A percentile compares a stretch with the other conserved stretches of the same genome.
These are phyloP conservation scores for Euproctis similis DNA, from an alignment of 2,888 invertebrate genomes.

Conservation along the genomic window DNA sequence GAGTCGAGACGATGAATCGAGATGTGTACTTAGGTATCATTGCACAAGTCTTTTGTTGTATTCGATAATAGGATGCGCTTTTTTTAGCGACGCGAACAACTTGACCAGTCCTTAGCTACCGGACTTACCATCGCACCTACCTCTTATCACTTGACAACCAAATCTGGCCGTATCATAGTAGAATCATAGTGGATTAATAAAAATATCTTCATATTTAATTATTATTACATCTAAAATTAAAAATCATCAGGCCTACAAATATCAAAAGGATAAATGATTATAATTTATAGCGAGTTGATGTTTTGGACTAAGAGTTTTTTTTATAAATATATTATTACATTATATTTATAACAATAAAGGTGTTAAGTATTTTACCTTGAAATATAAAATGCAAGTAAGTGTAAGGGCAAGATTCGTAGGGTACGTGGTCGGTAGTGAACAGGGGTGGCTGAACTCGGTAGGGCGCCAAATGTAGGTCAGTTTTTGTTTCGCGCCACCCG, in stretches of 20 bases:
- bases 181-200: too few species aligned
- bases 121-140: too few species aligned
- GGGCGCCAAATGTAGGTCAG: constrained; percentile 74
- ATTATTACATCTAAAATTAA: too few species aligned
- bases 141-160: too few species aligned
- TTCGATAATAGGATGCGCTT: constrained; percentile 76
- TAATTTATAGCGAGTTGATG: too few species aligned
- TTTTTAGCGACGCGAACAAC: constrained; percentile 63
- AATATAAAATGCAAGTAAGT: constrained; percentile 47
- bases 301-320: too few species aligned
- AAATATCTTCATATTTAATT: too few species aligned
- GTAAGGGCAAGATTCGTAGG: constrained; percentile 59
- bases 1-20: constrained; percentile 76
- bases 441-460: constrained; percentile 71
- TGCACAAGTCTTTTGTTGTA: constrained; percentile 75
- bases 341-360: too few species aligned
- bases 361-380: constrained; percentile 32
- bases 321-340: too few species aligned
- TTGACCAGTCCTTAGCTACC: constrained; percentile 35
- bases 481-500: constrained; percentile 73
- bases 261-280: too few species aligned
- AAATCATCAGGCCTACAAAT: too few species aligned
- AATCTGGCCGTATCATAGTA: too few species aligned
- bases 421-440: constrained; percentile 46
- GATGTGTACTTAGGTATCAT: constrained; percentile 76